Evolutionary conservation across 2,113 vertebrate species (phyloP).

Genomic region (Ovis aries): ARS-UI_Ramb_v3.0 NC_056058.1:14413001-14413500

Average conservation of each 20-base stretch:
- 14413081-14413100: not conserved
- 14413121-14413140: conserved; percentile 40
- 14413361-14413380: not conserved
- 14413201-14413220: not conserved
- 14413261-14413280: not conserved
- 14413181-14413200: conserved; percentile 42
- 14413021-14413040: not conserved
- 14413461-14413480: conserved; percentile 59
- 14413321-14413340: accelerated
- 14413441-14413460: conserved; percentile 60
- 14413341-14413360: not conserved
- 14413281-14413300: not conserved
- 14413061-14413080: not conserved
- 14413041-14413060: not conserved
- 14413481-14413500: not conserved
- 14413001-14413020: not conserved
- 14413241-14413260: not conserved
- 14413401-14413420: conserved; percentile 76
- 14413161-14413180: conserved; percentile 68
- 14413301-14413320: not conserved
- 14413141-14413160: conserved; percentile 69
- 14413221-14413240: not conserved
- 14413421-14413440: conserved; percentile 31
- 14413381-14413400: conserved; percentile 61
- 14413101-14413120: not conserved